Base-by-base conservation (phyloP, 2,888 invertebrate species). In the Oeneis ivallda region DNA sequence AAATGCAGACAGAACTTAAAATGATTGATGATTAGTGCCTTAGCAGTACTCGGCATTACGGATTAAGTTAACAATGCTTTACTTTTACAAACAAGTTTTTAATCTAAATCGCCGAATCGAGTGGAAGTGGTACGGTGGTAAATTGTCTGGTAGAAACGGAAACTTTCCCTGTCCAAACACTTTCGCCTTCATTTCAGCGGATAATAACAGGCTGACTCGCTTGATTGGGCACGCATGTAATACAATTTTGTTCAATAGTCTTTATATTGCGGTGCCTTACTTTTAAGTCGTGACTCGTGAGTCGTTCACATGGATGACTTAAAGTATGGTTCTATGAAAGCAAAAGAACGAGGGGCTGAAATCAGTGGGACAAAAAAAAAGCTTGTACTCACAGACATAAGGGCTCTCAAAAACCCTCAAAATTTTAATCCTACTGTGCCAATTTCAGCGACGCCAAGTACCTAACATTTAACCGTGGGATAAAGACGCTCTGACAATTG, bases 131-230 rank as follows among this genome's bases (percentile, higher is more conserved):
- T 56, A 59, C 66, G 47, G 47, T 65, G 68, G 58, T 32, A 66
- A 64, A 64, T 66, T 63, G 47, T 61, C 45, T 49, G 63, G 68
- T 65, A 59, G 56, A 58, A 62, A 65, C 64, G 64, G 19, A 64
- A 68, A 84, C 89, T 88, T 89, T 89, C 88, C 83, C 86, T 81
- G 74, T 70, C 71, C 71, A 71, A 78, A 78, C 77, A 86, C 89
- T 89, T 88, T 89, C 88, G 83, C 83, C 84, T 83, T 86, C 82
- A 77, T 76, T 78, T 75, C 66, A 76, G 75, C 77, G 75, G 78
- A 76, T 80, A 82, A 81, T 77, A 75, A 68, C 71, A 62, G 82
- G 81, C 76, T 59, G 67, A 82, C 84, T 45, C 57, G 82, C 77
- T 76, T 79, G 80, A 82, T 78, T 73, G 68, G 70, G 59, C 65